Base-by-base conservation (phyloP, 1,140 invertebrate species). In the Megathymus violae region DNA sequence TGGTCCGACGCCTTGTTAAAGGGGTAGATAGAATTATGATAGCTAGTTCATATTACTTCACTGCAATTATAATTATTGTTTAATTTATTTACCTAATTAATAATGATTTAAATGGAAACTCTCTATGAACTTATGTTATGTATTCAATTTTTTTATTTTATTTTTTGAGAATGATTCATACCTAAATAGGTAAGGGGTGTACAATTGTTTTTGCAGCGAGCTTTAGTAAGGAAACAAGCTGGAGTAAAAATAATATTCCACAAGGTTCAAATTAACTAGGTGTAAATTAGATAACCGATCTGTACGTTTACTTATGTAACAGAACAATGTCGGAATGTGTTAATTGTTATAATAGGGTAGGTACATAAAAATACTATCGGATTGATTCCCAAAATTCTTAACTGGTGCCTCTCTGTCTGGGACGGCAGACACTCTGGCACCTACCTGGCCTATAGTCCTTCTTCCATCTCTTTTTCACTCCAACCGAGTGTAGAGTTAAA, bases 351-450 rank as follows among this genome's bases (percentile, higher is more conserved):
- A 27, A 25, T 56, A 40, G 40, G 25, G 14, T 43, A 14, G 25
- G 10, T 43, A 2, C 27, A 41, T 48, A 60, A 54, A 61, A 54
- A 52, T 47, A 47, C 31, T 54, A 27, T 61, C 51, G 25, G 43
- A 46, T 59, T 58, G 47, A 16, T 52, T 54, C 60, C 44, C 59
- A 56, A 56, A 47, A 62, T 60, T 59, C 63, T 47, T 60, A 46
- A 52, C 48, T 81, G 87, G 87, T 87, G 87, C 84, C 87, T 79
- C 65, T 70, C 72, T 78, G 87, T 89, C 87, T 89, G 78, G 67
- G 48, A 60, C 54, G 69, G 78, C 79, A 88, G 87, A 88, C 87
- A 82, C 38, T 52, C 7, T 54, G 87, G 86, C 86, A 86, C 82
- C 85, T 85, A 88, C 85, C 82, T 85, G 83, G 34, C 46, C 62